These are phyloP conservation scores for Phenganax subtilis DNA, from an alignment of 92 coral and sea anemone species.

Conservation along the genomic window DNA sequence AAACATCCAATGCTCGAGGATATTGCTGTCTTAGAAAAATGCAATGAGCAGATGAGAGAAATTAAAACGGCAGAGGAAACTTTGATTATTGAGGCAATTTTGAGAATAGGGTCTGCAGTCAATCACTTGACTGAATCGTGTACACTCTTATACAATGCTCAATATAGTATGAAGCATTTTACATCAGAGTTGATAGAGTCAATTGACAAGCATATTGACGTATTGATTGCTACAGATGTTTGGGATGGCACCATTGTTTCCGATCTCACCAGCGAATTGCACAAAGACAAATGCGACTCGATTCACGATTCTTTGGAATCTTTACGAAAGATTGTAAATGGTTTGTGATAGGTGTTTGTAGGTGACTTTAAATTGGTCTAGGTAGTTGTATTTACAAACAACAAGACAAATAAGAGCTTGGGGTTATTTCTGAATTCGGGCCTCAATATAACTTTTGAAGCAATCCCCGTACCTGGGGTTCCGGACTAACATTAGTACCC, in stretches of 20 bases:
- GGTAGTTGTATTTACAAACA: no score
- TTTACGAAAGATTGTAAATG: slow-evolving; percentile 19
- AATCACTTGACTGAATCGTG: slow-evolving; percentile 35
- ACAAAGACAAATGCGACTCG: slow-evolving; percentile 30
- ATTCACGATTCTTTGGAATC: slow-evolving; percentile 24
- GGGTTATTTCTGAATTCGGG: background rate
- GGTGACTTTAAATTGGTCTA: background rate
- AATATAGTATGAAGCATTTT: slow-evolving; percentile 34
- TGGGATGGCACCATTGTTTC: slow-evolving; percentile 18
- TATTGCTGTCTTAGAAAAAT: slow-evolving; percentile 18
- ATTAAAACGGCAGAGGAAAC: slow-evolving; percentile 10
- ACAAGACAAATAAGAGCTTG: no score
- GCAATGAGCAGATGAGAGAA: slow-evolving; percentile 14
- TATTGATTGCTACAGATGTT: slow-evolving; percentile 34
- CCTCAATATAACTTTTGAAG: no score
- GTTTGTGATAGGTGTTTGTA: background rate
- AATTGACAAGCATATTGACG: slow-evolving; percentile 29
- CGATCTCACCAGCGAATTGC: slow-evolving; percentile 24
- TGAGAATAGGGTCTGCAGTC: slow-evolving; percentile 8
- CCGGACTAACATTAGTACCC: no score
- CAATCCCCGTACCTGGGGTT: no score
- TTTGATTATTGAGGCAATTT: slow-evolving; percentile 8
- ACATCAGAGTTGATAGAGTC: slow-evolving; percentile 1
- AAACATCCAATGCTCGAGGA: slow-evolving; percentile 22
- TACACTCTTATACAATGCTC: slow-evolving; percentile 24